A percentile compares a stretch with the other conserved stretches of the same genome.
Conservation (phyloP, 2,888 invertebrate genomes). For the Glomeris marginata region DNA sequence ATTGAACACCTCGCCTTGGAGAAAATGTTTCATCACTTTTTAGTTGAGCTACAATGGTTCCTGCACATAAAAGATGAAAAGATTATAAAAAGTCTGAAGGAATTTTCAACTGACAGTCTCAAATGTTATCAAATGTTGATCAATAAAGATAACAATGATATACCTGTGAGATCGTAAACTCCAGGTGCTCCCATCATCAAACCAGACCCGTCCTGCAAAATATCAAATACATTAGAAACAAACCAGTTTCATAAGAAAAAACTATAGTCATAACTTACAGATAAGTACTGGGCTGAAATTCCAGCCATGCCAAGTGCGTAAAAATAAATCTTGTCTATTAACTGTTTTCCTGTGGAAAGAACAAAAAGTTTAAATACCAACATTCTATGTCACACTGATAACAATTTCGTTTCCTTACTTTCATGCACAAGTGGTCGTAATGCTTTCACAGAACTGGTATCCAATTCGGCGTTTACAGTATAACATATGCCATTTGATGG, state of each 20-base stretch:
- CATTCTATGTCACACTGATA: too few relatives aligned
- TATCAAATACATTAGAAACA: too few relatives aligned
- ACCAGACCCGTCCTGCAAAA: neutral
- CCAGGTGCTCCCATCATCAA: slow-evolving; percentile 37
- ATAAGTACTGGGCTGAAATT: slow-evolving; percentile 9
- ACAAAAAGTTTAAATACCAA: too few relatives aligned
- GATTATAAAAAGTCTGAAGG: neutral
- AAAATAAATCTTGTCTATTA: slow-evolving; percentile 7
- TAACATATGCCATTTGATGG: slow-evolving; percentile 28
- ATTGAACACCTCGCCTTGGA: neutral
- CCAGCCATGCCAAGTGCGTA: slow-evolving; percentile 11
- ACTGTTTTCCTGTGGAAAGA: neutral
- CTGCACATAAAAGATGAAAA: slow-evolving; percentile 13
- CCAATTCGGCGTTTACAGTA: slow-evolving; percentile 16
- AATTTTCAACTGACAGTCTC: too few relatives aligned
- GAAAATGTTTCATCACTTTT: too few relatives aligned
- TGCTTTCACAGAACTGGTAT: neutral
- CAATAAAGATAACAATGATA: slow-evolving; percentile 3
- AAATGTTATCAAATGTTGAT: neutral
- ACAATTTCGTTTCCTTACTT: neutral
- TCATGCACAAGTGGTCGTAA: slow-evolving; percentile 5
- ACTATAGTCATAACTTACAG: too few relatives aligned
- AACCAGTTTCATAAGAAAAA: too few relatives aligned
- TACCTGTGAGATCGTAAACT: slow-evolving; percentile 36
- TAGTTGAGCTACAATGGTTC: neutral